A percentile compares a stretch with the other conserved stretches of the same genome.
These are phyloP conservation scores for Orchesellides sinensis DNA, from an alignment of 2,888 invertebrate species.

Conservation along the genomic window DNA sequence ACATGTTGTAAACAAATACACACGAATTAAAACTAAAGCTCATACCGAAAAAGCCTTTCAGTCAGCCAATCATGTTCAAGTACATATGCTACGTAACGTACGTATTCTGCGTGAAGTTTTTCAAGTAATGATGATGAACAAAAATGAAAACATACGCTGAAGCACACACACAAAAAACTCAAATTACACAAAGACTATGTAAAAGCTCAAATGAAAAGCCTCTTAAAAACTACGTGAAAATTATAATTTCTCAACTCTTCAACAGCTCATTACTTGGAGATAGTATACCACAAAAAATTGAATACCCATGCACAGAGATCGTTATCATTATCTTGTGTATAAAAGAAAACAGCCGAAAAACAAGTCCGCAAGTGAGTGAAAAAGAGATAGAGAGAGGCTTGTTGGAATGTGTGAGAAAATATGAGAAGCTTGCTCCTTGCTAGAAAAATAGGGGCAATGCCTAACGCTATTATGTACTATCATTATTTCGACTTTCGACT, in stretches of 20 bases:
- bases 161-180: neutral
- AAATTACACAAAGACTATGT: neutral
- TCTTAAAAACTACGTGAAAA: constrained; percentile 29
- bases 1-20: neutral
- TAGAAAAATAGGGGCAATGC: neutral
- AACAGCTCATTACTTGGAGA: constrained; percentile 13
- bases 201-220: constrained; percentile 8
- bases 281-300: too few relatives aligned
- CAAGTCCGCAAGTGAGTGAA: neutral
- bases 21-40: neutral
- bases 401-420: neutral
- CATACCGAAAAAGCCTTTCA: too few relatives aligned
- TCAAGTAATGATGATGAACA: constrained; percentile 6
- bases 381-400: neutral
- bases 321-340: neutral
- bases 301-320: constrained; percentile 5
- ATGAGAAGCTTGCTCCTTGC: too few relatives aligned
- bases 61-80: too few relatives aligned
- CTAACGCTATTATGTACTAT: neutral
- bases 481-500: neutral
- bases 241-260: neutral
- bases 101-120: neutral
- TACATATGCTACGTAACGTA: too few relatives aligned
- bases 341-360: neutral
- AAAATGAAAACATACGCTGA: constrained; percentile 19